These are phyloP conservation scores for Mormyrops attenuatus DNA, from an alignment of 2,797 vertebrate genomes.

Conservation along the genomic window DNA sequence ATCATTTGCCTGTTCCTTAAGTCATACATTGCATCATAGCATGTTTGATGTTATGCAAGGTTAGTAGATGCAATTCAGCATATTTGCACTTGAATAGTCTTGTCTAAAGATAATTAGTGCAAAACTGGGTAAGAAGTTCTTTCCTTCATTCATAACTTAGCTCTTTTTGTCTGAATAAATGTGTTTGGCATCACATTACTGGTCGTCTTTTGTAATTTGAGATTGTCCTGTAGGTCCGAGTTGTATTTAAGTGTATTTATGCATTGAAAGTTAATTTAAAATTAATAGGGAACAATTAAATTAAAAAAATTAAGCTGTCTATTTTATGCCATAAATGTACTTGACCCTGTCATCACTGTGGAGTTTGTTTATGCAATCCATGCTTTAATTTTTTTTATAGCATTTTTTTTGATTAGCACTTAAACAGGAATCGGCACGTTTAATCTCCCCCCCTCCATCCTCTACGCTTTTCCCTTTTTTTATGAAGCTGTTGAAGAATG, in stretches of 20 bases:
- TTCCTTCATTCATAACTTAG: background rate
- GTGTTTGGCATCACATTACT: background rate
- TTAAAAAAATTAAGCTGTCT: background rate
- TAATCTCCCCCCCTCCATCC: background rate
- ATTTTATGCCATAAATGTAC: background rate
- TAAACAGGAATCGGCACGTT: background rate
- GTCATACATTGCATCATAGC: background rate
- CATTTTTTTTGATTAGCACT: background rate
- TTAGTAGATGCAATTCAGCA: background rate
- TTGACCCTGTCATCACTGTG: background rate
- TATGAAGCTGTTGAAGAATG: background rate
- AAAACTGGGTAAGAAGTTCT: background rate
- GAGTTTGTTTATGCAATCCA: background rate
- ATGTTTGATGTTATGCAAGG: background rate
- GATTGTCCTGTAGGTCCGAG: background rate
- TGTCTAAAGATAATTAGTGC: background rate
- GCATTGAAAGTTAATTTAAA: background rate
- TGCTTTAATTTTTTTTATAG: background rate
- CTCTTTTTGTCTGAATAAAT: background rate
- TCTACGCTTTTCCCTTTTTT: background rate
- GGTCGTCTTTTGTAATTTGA: background rate
- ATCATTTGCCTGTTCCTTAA: background rate
- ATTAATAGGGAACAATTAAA: background rate
- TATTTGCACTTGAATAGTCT: background rate
- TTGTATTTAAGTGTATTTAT: background rate